phyloP scores from a whole-genome alignment of 2,888 invertebrate species.

The Eilema caniola region DNA sequence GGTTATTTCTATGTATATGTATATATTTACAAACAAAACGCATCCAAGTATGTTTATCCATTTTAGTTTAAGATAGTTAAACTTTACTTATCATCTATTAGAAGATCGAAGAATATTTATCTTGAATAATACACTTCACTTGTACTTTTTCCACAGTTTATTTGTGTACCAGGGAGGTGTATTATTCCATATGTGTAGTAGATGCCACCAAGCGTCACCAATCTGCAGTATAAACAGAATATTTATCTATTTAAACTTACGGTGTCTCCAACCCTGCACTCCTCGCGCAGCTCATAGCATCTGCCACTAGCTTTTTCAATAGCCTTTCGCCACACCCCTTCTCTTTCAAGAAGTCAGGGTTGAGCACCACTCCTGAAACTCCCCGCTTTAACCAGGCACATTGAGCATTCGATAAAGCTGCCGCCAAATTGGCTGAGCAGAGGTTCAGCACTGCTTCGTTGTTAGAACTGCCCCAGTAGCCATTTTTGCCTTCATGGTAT shows the following conservation, averaged over 20 bases:
- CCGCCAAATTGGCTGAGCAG: constrained; percentile 67
- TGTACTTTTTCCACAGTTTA: too few species aligned
- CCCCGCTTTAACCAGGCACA: constrained; percentile 77
- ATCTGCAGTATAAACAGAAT: too few species aligned
- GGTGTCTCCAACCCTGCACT: constrained; percentile 66
- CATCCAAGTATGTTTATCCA: too few species aligned
- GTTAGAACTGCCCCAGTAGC: constrained; percentile 63
- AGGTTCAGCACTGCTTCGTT: constrained; percentile 71
- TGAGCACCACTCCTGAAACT: constrained; percentile 68
- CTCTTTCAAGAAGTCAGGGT: constrained; percentile 66
- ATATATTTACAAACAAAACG: too few species aligned
- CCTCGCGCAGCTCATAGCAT: constrained; percentile 71
- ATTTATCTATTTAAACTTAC: constrained; percentile 59
- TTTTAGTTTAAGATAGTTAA: too few species aligned
- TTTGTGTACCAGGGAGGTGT: too few species aligned
- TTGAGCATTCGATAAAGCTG: constrained; percentile 66
- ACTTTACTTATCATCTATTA: too few species aligned
- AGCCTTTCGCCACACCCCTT: constrained; percentile 65
- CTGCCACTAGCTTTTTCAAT: constrained; percentile 66
- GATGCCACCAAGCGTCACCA: too few species aligned
- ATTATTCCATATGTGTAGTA: too few species aligned
- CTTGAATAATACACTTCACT: too few species aligned
- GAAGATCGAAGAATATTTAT: too few species aligned
- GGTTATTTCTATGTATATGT: too few species aligned
- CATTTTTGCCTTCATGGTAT: constrained; percentile 65